A percentile compares a stretch with the other conserved stretches of the same genome.
Evolutionary conservation across 2,797 vertebrate genomes (phyloP).

Genomic region (Rhodeus uyekii): DNA sequence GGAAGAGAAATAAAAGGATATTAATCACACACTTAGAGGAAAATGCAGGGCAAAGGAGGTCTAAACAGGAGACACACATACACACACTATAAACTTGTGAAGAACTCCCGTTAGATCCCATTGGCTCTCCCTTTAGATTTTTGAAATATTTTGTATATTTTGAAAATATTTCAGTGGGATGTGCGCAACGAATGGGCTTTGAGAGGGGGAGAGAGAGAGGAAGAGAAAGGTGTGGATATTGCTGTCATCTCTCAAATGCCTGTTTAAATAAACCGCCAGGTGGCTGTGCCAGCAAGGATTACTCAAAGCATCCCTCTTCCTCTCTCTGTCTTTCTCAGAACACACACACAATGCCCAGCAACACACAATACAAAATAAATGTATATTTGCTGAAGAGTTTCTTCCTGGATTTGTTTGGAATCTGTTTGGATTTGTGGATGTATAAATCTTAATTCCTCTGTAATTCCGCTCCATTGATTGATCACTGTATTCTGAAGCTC

Average conservation of each 20-base stretch:
- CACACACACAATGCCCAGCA: conserved; percentile 20
- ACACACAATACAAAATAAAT: neutral
- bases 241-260: conserved; percentile 40
- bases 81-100: neutral
- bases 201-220: conserved; percentile 10
- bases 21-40: conserved; percentile 33
- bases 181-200: conserved; percentile 49
- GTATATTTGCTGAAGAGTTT: conserved; percentile 37
- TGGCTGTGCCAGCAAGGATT: conserved; percentile 49
- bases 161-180: conserved; percentile 21
- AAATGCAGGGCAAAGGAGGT: neutral
- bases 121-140: neutral
- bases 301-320: conserved; percentile 34
- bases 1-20: conserved; percentile 18
- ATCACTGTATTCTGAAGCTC: conserved; percentile 21
- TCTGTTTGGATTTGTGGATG: conserved; percentile 37
- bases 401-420: conserved; percentile 34
- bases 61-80: neutral
- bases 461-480: conserved; percentile 32
- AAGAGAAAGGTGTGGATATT: conserved; percentile 32
- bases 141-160: neutral
- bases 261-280: conserved; percentile 44
- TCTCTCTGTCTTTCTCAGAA: conserved; percentile 24
- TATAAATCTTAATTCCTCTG: conserved; percentile 39
- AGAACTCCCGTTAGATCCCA: neutral